phyloP scores from a whole-genome alignment of 2,797 vertebrate species.

The Sciurus vulgaris region DNA sequence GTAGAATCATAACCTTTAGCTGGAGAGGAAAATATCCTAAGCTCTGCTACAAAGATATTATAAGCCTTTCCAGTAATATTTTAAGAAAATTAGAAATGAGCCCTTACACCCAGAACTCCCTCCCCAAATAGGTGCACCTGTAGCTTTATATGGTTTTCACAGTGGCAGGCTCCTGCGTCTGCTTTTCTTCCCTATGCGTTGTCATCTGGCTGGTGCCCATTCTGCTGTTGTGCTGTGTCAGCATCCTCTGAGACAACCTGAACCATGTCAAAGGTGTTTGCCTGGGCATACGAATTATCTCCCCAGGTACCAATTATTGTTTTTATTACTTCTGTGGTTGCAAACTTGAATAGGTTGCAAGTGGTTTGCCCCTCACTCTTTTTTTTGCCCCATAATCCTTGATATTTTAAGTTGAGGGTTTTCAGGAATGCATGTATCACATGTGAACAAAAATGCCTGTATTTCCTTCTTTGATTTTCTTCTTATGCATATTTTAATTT shows the following conservation, averaged over 20 bases:
- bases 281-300: conserved; percentile 39
- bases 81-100: conserved; percentile 55
- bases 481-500: conserved; percentile 15
- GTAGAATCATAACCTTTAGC: conserved; percentile 5
- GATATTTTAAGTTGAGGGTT: not conserved
- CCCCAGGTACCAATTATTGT: not conserved
- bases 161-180: not conserved
- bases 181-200: not conserved
- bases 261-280: conserved; percentile 29
- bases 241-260: not conserved
- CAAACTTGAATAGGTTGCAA: not conserved
- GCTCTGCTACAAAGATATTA: not conserved
- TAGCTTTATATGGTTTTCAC: not conserved
- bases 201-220: not conserved
- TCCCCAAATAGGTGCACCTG: not conserved
- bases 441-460: not conserved
- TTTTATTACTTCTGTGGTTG: conserved; percentile 57
- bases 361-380: not conserved
- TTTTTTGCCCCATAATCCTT: not conserved
- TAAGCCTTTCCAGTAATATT: conserved; percentile 9
- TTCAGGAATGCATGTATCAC: not conserved
- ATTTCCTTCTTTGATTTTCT: conserved; percentile 21
- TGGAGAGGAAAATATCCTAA: not conserved
- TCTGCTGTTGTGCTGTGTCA: not conserved
- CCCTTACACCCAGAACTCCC: not conserved